Base-by-base conservation (phyloP, 2,797 vertebrate genomes). In the Gallinago solitaria region DNA sequence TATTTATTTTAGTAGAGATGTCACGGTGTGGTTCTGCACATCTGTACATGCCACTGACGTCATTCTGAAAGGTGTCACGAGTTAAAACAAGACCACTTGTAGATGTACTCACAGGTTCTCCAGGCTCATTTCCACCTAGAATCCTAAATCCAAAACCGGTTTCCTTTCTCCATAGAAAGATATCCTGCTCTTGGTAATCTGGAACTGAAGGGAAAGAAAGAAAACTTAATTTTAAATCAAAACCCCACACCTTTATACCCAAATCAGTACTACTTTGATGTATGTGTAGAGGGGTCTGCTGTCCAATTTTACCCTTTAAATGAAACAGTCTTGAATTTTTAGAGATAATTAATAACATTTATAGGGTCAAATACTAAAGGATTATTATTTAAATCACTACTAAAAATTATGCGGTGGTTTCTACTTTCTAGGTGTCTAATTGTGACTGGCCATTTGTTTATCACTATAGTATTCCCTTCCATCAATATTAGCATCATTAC, bases 121-220 rank as follows among this genome's bases (percentile, higher is more conserved):
- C 99, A 32, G 99, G 98, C 96, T 99, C 99, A 96, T 99, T 99
- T 97, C 99, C 99, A 97, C 99, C 99, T 37, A 99, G 99, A 98
- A 99, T 99, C 97, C 99, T 98, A 98, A 99, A 99, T 95, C 99
- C 99, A 91, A 99, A 99, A 57, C 99, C 99, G 0, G 99, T 99
- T 98, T 99, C 99, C 97, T 99, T 99, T 97, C 99, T 99, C 99
- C 99, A 99, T 95, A 99, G 99, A 98, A 99, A 99, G 96, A 99
- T 99, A 98, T 99, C 99, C 97, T 99, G 99, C 97, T 99, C 99
- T 97, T 99, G 99, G 97, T 99, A 99, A 98, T 99, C 99, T 98
- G 99, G 99, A 98, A 99, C 99, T 99, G 96, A 89, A 96, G 35
- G 41, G 28, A 94, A 73, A 96, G 65, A 90, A 74, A 56, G 53